phyloP scores from a whole-genome alignment of 2,888 invertebrate species.

The Baccha elongata region DNA sequence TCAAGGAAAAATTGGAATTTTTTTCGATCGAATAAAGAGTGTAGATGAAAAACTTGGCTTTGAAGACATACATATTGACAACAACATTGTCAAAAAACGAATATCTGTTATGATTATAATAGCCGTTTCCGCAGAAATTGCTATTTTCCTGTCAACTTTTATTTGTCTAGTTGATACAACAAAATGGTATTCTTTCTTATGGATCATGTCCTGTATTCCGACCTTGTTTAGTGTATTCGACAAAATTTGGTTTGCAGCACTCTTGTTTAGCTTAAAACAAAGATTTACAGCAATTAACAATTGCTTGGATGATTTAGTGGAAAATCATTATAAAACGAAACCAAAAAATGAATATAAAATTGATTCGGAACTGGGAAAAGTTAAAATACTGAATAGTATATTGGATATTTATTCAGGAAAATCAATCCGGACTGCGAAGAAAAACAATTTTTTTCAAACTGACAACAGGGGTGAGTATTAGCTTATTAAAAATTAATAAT shows the following conservation, averaged over 20 bases:
- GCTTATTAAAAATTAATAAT: background rate
- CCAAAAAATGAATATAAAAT: background rate
- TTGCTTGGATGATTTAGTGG: slow-evolving; percentile 76
- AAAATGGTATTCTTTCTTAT: slow-evolving; percentile 77
- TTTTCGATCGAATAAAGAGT: slow-evolving; percentile 79
- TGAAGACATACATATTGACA: slow-evolving; percentile 79
- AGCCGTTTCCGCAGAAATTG: slow-evolving; percentile 77
- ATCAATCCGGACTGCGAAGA: background rate
- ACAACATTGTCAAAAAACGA: slow-evolving; percentile 75
- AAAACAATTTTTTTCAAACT: slow-evolving; percentile 36
- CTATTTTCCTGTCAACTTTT: slow-evolving; percentile 77
- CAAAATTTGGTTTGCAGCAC: slow-evolving; percentile 81
- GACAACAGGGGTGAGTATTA: slow-evolving; percentile 27
- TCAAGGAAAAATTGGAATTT: slow-evolving; percentile 78
- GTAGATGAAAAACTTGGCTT: slow-evolving; percentile 79
- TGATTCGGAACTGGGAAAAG: background rate
- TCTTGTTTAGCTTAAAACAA: slow-evolving; percentile 79
- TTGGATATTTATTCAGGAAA: slow-evolving; percentile 11
- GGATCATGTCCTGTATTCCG: slow-evolving; percentile 79
- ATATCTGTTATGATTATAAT: slow-evolving; percentile 78
- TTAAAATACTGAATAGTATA: background rate
- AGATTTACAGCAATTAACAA: slow-evolving; percentile 79
- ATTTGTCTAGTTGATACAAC: slow-evolving; percentile 77
- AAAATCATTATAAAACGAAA: slow-evolving; percentile 74
- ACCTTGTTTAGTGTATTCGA: slow-evolving; percentile 80